Percentiles rank a stretch among this genome's conserved stretches.
Evolutionary conservation across 1,140 invertebrate species (phyloP).

Genomic region (Heliconius nattereri): DNA sequence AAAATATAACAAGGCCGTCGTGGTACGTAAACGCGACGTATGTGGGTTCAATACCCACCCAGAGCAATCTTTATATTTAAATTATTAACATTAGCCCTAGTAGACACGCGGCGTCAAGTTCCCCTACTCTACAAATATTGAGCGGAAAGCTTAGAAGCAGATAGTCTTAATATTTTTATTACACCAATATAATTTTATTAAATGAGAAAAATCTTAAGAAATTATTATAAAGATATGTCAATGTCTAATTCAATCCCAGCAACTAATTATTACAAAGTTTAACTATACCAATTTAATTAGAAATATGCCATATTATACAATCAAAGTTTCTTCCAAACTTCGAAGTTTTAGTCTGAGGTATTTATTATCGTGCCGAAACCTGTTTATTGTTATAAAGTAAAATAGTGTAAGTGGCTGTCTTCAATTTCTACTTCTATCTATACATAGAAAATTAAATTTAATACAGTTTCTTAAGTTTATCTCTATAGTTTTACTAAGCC

Average conservation of each 20-base stretch:
- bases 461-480: background rate
- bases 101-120: too few relatives aligned
- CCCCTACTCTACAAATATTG: too few relatives aligned
- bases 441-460: background rate
- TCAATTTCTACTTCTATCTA: background rate
- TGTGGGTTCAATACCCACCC: too few relatives aligned
- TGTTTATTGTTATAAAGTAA: slow-evolving; percentile 13
- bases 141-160: too few relatives aligned
- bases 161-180: too few relatives aligned
- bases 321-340: background rate
- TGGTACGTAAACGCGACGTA: too few relatives aligned
- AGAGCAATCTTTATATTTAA: too few relatives aligned
- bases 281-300: background rate
- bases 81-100: too few relatives aligned
- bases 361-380: slow-evolving; percentile 7
- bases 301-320: slow-evolving; percentile 8
- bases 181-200: too few relatives aligned
- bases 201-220: background rate
- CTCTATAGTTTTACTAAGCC: background rate
- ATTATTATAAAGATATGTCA: background rate
- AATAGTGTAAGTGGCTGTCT: background rate
- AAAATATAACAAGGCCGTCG: too few relatives aligned
- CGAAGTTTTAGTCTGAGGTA: slow-evolving; percentile 4
- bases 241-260: background rate
- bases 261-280: background rate